A percentile compares a stretch with the other conserved stretches of the same genome.
Conservation (phyloP, 1,140 invertebrate species). For the Drosophila baimaii region DNA sequence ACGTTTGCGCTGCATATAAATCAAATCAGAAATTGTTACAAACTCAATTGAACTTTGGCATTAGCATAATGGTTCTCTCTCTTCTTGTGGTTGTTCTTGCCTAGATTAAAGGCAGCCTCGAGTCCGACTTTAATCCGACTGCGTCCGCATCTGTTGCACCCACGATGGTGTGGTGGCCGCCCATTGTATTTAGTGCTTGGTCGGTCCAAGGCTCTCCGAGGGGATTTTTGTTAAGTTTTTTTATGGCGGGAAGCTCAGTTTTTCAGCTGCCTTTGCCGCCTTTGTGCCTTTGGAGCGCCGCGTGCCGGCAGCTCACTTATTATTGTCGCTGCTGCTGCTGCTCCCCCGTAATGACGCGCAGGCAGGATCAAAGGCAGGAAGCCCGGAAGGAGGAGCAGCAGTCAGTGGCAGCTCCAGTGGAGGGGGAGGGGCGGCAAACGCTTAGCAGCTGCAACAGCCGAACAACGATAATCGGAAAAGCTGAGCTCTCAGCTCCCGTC, state of each 20-base stretch:
- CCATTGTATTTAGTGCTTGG: constrained; percentile 76
- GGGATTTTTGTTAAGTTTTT: constrained; percentile 54
- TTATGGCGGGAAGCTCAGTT: constrained; percentile 24
- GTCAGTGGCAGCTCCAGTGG: background rate
- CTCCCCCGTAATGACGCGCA: constrained; percentile 58
- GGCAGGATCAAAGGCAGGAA: constrained; percentile 70
- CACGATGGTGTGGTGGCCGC: constrained; percentile 43
- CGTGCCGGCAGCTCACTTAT: constrained; percentile 52
- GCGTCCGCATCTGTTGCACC: constrained; percentile 64
- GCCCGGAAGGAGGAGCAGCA: constrained; percentile 13
- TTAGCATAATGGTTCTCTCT: constrained; percentile 25
- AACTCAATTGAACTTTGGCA: constrained; percentile 46
- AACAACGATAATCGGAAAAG: constrained; percentile 59
- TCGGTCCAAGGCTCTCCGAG: constrained; percentile 55
- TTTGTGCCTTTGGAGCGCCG: constrained; percentile 64
- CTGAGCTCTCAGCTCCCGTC: constrained; percentile 10
- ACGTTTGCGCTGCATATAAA: constrained; percentile 32
- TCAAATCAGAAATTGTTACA: constrained; percentile 40
- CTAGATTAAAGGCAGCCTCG: constrained; percentile 12
- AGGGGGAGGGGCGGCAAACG: constrained; percentile 16
- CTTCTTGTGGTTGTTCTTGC: background rate
- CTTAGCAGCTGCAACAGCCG: constrained; percentile 52
- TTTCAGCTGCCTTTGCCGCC: constrained; percentile 47
- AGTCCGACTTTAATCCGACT: constrained; percentile 49
- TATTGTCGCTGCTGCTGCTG: constrained; percentile 44